Conservation (phyloP, 2,113 vertebrate species). For the Chaetodon trifascialis region DNA sequence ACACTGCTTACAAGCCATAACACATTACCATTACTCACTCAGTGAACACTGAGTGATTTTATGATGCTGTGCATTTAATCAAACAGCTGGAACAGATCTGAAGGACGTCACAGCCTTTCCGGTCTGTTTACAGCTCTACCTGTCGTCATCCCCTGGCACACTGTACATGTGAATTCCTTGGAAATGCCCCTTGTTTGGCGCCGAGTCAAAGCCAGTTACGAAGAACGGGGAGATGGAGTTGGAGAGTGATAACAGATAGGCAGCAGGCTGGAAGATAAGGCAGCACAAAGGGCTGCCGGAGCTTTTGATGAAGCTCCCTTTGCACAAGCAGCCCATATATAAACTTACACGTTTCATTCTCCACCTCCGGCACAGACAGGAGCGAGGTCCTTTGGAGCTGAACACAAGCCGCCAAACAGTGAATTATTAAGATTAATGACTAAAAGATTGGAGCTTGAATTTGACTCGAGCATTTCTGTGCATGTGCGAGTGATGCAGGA, state of each 20-base stretch:
- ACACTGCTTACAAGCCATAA: neutral
- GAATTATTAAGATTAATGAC: constrained; percentile 6
- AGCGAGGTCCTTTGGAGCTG: neutral
- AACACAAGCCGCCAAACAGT: neutral
- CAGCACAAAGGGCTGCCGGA: neutral
- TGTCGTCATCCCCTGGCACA: constrained; percentile 4
- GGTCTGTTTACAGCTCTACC: constrained; percentile 49
- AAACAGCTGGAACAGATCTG: neutral
- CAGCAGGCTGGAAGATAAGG: constrained; percentile 25
- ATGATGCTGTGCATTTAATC: constrained; percentile 13
- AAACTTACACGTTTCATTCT: neutral
- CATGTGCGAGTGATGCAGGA: neutral
- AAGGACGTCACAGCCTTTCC: constrained; percentile 47
- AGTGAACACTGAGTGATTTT: constrained; percentile 21
- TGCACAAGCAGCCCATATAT: neutral
- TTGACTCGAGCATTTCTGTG: neutral
- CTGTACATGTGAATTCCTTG: constrained; percentile 28
- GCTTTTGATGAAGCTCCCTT: constrained; percentile 15
- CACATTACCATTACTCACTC: neutral
- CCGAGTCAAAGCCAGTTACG: constrained; percentile 40
- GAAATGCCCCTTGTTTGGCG: constrained; percentile 53
- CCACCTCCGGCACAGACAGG: neutral
- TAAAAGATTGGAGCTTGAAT: neutral
- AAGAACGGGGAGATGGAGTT: constrained; percentile 8
- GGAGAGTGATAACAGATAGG: constrained; percentile 52